Conservation (phyloP, 2,888 invertebrate species). For the Leucania comma region DNA sequence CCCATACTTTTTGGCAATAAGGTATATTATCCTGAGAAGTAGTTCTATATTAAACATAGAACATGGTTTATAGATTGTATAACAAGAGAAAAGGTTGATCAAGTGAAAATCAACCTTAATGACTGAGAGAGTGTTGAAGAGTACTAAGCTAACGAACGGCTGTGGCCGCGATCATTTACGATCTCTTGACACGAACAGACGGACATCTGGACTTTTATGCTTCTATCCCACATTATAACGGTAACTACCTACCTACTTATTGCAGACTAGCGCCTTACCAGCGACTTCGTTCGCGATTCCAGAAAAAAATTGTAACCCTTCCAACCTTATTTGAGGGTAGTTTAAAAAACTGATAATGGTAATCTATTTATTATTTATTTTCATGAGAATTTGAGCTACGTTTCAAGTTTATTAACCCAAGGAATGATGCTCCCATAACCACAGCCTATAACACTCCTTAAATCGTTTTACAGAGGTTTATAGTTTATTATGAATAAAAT, state of each 20-base stretch:
- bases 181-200: constrained; percentile 65
- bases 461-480: too few species aligned
- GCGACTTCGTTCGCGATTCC: too few species aligned
- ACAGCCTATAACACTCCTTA: too few species aligned
- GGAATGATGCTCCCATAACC: too few species aligned
- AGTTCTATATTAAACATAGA: neutral
- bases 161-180: constrained; percentile 64
- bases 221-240: constrained; percentile 12
- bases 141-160: constrained; percentile 67
- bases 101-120: constrained; percentile 69
- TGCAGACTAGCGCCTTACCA: too few species aligned
- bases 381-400: too few species aligned
- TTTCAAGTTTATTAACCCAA: too few species aligned
- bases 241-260: neutral
- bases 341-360: too few species aligned
- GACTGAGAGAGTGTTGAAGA: constrained; percentile 63
- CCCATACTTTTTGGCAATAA: accelerated
- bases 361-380: too few species aligned
- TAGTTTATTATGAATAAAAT: too few species aligned
- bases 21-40: constrained; percentile 11
- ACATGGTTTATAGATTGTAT: constrained; percentile 26
- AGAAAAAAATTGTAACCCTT: too few species aligned
- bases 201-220: constrained; percentile 29
- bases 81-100: constrained; percentile 12
- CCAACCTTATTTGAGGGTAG: too few species aligned